Conservation (phyloP, 2,797 vertebrate species). For the Myripristis murdjan region DNA sequence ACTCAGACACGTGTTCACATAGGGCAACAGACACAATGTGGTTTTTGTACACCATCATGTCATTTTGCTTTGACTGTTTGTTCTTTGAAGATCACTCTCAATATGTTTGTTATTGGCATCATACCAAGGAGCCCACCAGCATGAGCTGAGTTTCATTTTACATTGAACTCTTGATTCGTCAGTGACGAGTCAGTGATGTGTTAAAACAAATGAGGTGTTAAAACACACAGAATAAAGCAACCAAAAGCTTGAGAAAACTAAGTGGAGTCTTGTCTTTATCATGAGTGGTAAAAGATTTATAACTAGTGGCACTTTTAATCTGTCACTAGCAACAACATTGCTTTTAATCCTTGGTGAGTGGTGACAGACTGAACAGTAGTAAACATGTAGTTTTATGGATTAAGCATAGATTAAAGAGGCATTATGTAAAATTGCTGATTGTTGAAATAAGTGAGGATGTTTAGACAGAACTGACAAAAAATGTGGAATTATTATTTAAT, state of each 20-base stretch:
- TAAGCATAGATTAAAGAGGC: neutral
- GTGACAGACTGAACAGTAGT: too few relatives aligned
- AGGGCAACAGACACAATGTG: neutral
- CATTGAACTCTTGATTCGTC: neutral
- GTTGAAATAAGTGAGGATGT: too few relatives aligned
- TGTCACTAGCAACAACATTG: too few relatives aligned
- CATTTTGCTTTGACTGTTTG: conserved; percentile 53
- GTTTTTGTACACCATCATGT: conserved; percentile 68
- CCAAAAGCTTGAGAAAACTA: too few relatives aligned
- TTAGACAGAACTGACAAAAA: too few relatives aligned
- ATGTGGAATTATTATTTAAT: too few relatives aligned
- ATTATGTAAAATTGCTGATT: too few relatives aligned
- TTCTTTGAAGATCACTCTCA: conserved; percentile 60
- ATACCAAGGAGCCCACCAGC: conserved; percentile 26
- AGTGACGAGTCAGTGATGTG: neutral
- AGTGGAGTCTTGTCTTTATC: too few relatives aligned
- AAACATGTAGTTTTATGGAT: neutral
- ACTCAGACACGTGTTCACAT: neutral
- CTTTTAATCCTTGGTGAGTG: too few relatives aligned
- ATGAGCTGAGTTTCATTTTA: conserved; percentile 24
- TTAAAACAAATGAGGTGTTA: neutral
- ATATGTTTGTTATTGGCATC: conserved; percentile 69
- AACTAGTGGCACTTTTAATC: too few relatives aligned
- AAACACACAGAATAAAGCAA: too few relatives aligned
- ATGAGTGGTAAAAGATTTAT: too few relatives aligned